These are phyloP conservation scores for Ophion ventricosus DNA, from an alignment of 2,888 invertebrate genomes.

Conservation along the genomic window DNA sequence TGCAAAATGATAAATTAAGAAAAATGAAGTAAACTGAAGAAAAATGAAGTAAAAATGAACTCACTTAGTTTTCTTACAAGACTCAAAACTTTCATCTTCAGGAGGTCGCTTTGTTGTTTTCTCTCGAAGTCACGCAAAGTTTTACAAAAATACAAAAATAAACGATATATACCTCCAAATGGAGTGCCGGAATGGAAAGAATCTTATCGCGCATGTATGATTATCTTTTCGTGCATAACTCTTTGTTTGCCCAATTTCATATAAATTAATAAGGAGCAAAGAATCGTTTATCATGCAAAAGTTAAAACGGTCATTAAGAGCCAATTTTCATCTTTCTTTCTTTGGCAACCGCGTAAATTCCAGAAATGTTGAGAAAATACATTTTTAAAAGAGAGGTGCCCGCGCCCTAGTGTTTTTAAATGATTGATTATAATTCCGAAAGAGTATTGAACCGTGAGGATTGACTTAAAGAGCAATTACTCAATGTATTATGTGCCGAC, in stretches of 20 bases:
- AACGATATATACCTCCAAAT: not conserved
- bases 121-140: not conserved
- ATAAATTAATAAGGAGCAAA: not conserved
- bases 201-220: not conserved
- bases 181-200: not conserved
- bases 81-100: not conserved
- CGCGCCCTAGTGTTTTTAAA: not conserved
- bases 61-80: not conserved
- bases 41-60: not conserved
- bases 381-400: not conserved
- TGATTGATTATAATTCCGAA: not conserved
- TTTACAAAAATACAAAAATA: not conserved
- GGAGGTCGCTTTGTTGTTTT: not conserved
- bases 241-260: not conserved
- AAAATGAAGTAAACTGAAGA: not conserved
- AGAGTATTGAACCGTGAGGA: slow-evolving; percentile 2
- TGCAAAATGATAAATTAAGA: not conserved
- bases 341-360: not conserved
- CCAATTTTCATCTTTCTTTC: not conserved
- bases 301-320: not conserved
- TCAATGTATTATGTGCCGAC: not conserved
- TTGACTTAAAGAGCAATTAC: not conserved
- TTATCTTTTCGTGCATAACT: not conserved
- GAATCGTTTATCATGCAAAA: not conserved
- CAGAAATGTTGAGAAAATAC: not conserved